Conservation (phyloP, 1,140 invertebrate genomes). For the Pseudomyrmex cubaensis region DNA sequence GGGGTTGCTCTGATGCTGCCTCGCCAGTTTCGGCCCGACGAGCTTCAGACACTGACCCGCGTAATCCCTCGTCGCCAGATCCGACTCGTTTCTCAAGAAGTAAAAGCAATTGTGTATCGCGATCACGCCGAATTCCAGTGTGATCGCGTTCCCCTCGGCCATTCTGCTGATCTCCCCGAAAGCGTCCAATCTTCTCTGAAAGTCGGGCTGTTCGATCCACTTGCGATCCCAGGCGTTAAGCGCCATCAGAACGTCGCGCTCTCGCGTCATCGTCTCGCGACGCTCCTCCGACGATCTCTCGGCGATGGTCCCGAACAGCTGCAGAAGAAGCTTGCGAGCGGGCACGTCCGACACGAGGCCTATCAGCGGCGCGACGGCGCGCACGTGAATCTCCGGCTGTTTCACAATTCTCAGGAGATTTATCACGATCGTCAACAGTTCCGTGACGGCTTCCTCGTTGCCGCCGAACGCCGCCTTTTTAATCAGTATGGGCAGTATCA, state of each 20-base stretch:
- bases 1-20: conserved; percentile 81
- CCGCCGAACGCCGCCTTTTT: conserved; percentile 85
- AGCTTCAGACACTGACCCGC: conserved; percentile 91
- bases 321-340: conserved; percentile 88
- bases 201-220: conserved; percentile 97
- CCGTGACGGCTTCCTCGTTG: conserved; percentile 87
- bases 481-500: conserved; percentile 91
- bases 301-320: conserved; percentile 86
- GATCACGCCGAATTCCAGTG: conserved; percentile 89
- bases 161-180: conserved; percentile 89
- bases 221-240: conserved; percentile 95
- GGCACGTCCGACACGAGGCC: conserved; percentile 86
- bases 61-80: conserved; percentile 93
- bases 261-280: conserved; percentile 77
- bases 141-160: conserved; percentile 85
- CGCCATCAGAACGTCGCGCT: conserved; percentile 86
- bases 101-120: conserved; percentile 94
- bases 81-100: conserved; percentile 91
- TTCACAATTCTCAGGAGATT: conserved; percentile 90
- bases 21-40: conserved; percentile 87
- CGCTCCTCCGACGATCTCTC: conserved; percentile 76
- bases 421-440: conserved; percentile 89
- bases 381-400: conserved; percentile 88
- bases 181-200: conserved; percentile 91
- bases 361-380: conserved; percentile 88